These are phyloP conservation scores for Odontamblyopus rebecca DNA, from an alignment of 2,797 vertebrate species.

Conservation along the genomic window DNA sequence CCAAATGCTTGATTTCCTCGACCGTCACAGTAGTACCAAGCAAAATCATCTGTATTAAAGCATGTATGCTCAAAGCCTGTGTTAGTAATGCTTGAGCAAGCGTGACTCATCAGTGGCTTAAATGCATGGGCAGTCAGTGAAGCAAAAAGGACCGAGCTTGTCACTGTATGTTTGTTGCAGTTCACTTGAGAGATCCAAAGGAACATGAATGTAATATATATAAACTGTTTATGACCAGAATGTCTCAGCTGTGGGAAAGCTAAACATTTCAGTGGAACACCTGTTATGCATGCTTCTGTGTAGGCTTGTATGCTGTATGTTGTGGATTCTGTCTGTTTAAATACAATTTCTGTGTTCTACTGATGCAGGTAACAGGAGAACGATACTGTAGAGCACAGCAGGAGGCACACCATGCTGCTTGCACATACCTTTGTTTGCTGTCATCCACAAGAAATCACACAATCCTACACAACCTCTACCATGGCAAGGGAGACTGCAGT, in stretches of 20 bases:
- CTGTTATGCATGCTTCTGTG: background rate
- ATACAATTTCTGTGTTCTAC: background rate
- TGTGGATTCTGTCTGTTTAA: background rate
- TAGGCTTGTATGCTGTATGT: background rate
- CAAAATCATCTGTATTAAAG: slow-evolving; percentile 3
- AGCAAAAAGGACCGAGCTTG: slow-evolving; percentile 48
- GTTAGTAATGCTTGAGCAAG: slow-evolving; percentile 45
- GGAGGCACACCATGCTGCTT: slow-evolving; percentile 87
- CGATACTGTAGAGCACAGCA: slow-evolving; percentile 88
- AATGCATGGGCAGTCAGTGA: slow-evolving; percentile 50
- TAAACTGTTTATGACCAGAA: slow-evolving; percentile 14
- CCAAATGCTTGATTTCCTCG: background rate
- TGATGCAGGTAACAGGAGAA: slow-evolving; percentile 86
- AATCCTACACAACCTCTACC: slow-evolving; percentile 85
- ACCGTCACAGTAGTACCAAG: slow-evolving; percentile 4
- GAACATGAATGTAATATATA: slow-evolving; percentile 26
- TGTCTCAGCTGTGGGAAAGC: background rate
- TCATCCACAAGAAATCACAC: slow-evolving; percentile 82
- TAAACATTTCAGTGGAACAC: slow-evolving; percentile 4
- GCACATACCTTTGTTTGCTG: slow-evolving; percentile 89
- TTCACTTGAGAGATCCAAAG: slow-evolving; percentile 14
- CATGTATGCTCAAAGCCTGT: slow-evolving; percentile 40
- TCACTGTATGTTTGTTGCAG: slow-evolving; percentile 48
- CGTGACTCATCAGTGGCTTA: slow-evolving; percentile 32
- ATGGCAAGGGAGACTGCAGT: slow-evolving; percentile 81